Evolutionary conservation across 2,113 vertebrate genomes (phyloP).

Genomic region (Corythoichthys intestinalis): DNA sequence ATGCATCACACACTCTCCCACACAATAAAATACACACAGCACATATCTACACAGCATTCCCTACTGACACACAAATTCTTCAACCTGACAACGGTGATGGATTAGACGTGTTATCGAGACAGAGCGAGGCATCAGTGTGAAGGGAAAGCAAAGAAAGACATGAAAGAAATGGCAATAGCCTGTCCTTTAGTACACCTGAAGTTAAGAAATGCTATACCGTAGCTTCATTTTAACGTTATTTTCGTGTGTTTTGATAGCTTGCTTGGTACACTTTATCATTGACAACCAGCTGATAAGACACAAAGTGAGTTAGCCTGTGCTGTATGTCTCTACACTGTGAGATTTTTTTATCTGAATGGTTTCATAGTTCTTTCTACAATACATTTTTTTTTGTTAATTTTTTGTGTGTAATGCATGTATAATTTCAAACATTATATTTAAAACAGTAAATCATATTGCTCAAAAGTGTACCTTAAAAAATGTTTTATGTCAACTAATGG

Average conservation of each 20-base stretch:
- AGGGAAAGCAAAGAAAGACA: constrained; percentile 32
- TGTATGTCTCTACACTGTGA: neutral
- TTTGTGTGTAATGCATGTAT: neutral
- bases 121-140: constrained; percentile 50
- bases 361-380: neutral
- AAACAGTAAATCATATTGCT: neutral
- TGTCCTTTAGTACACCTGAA: constrained; percentile 41
- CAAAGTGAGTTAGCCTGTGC: neutral
- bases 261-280: constrained; percentile 25
- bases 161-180: constrained; percentile 26
- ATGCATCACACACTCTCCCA: constrained; percentile 29
- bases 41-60: constrained; percentile 36
- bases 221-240: constrained; percentile 43
- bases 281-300: constrained; percentile 19
- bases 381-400: neutral
- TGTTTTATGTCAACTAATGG: neutral
- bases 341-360: neutral
- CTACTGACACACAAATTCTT: constrained; percentile 68
- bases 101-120: constrained; percentile 73
- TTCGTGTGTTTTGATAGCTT: constrained; percentile 33
- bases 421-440: neutral
- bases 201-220: constrained; percentile 42
- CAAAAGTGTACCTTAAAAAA: neutral
- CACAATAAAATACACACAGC: constrained; percentile 17
- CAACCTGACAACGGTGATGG: constrained; percentile 70